phyloP scores from a whole-genome alignment of 2,113 vertebrate species.

The Rynchops niger region DNA sequence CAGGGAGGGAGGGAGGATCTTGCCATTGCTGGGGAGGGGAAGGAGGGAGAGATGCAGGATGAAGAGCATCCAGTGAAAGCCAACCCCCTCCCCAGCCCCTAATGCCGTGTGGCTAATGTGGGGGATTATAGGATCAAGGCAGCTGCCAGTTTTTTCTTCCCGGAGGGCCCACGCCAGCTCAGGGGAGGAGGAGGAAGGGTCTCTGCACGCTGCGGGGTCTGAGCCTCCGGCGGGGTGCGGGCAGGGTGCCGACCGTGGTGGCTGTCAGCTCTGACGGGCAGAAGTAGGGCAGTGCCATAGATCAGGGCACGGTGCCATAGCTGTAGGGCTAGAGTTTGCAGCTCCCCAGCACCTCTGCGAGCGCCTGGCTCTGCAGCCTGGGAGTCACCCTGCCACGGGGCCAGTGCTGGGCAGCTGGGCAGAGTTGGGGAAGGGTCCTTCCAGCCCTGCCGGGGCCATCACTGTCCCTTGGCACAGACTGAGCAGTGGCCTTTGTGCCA shows the following conservation, averaged over 20 bases:
- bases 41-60: neutral
- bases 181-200: fast-evolving
- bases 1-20: neutral
- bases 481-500: fast-evolving
- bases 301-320: neutral
- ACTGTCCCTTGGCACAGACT: fast-evolving
- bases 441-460: neutral
- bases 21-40: fast-evolving
- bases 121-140: slow-evolving; percentile 24
- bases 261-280: neutral
- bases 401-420: neutral
- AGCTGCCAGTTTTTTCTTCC: neutral
- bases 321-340: neutral
- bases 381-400: neutral
- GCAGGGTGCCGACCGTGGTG: neutral
- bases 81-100: neutral
- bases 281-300: neutral
- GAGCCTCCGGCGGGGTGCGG: neutral
- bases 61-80: neutral
- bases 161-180: neutral
- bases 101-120: neutral
- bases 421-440: neutral
- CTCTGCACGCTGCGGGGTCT: fast-evolving
- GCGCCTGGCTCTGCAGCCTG: neutral
- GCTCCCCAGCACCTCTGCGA: fast-evolving